Evolutionary conservation across 2,113 vertebrate genomes (phyloP).

Genomic region (Eubucco bourcierii): DNA sequence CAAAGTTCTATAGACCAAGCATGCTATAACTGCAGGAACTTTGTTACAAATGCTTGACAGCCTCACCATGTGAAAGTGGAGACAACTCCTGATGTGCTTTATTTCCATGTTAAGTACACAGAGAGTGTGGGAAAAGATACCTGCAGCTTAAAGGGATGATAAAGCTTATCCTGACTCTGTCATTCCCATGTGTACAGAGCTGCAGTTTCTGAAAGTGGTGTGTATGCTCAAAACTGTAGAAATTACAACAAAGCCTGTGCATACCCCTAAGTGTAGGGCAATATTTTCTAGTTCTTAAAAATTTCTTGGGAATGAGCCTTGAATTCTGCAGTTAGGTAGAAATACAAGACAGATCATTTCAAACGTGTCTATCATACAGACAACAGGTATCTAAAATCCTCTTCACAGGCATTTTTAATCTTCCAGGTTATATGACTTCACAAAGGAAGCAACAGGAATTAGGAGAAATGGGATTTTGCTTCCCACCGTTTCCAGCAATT

Average conservation of each 20-base stretch:
- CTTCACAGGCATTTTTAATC: neutral
- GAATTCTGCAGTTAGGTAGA: neutral
- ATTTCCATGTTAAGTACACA: neutral
- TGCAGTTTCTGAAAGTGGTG: neutral
- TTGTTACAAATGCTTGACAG: neutral
- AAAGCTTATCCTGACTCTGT: neutral
- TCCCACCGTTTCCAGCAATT: neutral
- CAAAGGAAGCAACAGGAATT: neutral
- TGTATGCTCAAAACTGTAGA: neutral
- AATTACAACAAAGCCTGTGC: neutral
- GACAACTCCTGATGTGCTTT: neutral
- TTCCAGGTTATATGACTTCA: neutral
- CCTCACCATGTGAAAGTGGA: neutral
- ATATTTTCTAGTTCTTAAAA: neutral
- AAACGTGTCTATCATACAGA: accelerated
- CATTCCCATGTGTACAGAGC: neutral
- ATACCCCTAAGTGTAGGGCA: neutral
- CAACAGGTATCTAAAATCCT: neutral
- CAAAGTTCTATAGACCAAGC: neutral
- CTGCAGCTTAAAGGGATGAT: neutral
- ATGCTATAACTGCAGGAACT: neutral
- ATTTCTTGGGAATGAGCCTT: neutral
- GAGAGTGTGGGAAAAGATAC: neutral
- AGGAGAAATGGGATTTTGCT: neutral
- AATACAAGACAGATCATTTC: neutral